Evolutionary conservation across 2,797 vertebrate genomes (phyloP).

Genomic region (Peromyscus nudipes): DNA sequence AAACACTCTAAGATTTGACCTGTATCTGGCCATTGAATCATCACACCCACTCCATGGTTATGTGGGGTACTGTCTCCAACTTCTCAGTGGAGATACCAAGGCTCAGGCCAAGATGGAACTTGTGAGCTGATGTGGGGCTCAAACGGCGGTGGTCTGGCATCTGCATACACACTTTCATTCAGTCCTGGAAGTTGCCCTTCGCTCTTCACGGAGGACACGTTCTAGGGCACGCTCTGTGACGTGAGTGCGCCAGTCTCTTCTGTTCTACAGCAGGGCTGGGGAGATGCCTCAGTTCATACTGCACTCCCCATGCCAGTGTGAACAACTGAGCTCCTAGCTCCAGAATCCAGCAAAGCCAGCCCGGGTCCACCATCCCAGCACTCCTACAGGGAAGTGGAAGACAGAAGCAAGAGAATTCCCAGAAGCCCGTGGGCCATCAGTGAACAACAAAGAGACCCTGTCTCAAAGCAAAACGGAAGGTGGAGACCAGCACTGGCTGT

Average conservation of each 20-base stretch:
- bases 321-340: not conserved
- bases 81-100: not conserved
- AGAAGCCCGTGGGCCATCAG: not conserved
- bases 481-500: not conserved
- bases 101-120: not conserved
- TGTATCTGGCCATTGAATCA: not conserved
- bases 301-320: rapidly evolving
- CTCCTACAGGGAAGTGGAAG: not conserved
- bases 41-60: not conserved
- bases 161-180: rapidly evolving
- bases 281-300: not conserved
- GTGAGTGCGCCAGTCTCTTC: not conserved
- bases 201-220: rapidly evolving
- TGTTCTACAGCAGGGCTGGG: not conserved
- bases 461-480: not conserved
- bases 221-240: not conserved
- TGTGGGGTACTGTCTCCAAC: not conserved
- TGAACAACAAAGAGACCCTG: not conserved
- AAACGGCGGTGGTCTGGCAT: not conserved
- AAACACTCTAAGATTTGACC: not conserved
- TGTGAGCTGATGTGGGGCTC: not conserved
- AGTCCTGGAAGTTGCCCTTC: rapidly evolving
- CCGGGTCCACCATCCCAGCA: not conserved
- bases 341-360: not conserved
- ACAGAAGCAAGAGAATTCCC: not conserved